phyloP scores from a whole-genome alignment of 1,140 invertebrate species.

The Lepidurus packardi region DNA sequence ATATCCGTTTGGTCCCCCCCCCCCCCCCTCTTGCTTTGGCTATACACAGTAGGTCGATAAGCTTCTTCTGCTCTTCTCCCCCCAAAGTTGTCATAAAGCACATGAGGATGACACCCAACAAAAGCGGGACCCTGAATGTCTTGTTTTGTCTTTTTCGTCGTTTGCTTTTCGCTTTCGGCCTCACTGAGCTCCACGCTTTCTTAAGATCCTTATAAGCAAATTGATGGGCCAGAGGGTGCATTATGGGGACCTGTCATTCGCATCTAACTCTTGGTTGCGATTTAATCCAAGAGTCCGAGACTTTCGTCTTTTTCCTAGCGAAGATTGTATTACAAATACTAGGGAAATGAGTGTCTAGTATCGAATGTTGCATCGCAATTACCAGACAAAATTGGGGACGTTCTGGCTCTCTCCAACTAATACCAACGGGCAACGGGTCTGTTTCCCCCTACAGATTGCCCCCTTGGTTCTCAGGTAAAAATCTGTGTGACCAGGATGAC shows the following conservation, averaged over 20 bases:
- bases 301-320: neutral
- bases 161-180: neutral
- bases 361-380: too few species aligned
- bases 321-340: neutral
- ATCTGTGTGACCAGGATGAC: too few species aligned
- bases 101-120: conserved; percentile 3
- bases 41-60: neutral
- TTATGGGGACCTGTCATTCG: neutral
- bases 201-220: conserved; percentile 20
- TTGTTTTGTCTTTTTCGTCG: neutral
- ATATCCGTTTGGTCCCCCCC: neutral
- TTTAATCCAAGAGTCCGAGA: neutral
- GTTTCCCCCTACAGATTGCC: too few species aligned
- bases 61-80: neutral
- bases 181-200: neutral
- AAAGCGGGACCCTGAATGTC: neutral
- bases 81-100: conserved; percentile 6
- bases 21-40: neutral
- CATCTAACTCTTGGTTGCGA: neutral
- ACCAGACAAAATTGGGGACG: too few species aligned
- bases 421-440: too few species aligned
- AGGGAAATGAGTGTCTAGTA: too few species aligned
- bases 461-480: too few species aligned
- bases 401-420: too few species aligned
- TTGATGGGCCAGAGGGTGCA: neutral